Conservation (phyloP, 2,113 vertebrate genomes). For the Saccopteryx bilineata region DNA sequence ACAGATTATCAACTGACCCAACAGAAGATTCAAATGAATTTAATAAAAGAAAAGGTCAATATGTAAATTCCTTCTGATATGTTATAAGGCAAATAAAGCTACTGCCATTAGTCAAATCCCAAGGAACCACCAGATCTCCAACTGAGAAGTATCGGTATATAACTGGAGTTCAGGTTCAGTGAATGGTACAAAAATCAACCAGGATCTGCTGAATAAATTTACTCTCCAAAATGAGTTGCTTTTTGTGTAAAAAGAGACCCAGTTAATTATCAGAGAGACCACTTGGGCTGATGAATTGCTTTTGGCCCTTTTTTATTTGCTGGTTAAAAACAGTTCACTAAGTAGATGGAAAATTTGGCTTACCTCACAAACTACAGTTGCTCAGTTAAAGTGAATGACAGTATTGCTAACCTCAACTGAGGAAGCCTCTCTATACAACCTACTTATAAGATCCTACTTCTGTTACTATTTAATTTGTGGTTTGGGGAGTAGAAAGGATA, state of each 20-base stretch:
- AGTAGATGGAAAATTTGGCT: conserved; percentile 87
- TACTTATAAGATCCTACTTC: conserved; percentile 20
- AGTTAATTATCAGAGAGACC: conserved; percentile 91
- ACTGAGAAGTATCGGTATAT: conserved; percentile 92
- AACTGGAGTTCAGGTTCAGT: conserved; percentile 93
- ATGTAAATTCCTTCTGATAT: conserved; percentile 93
- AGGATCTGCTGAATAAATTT: conserved; percentile 92
- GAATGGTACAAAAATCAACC: conserved; percentile 91
- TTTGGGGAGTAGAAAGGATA: neutral
- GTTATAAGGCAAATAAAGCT: conserved; percentile 94
- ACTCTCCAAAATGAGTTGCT: conserved; percentile 93
- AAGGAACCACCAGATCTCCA: conserved; percentile 91
- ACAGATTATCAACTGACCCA: conserved; percentile 92
- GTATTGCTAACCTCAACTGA: conserved; percentile 48
- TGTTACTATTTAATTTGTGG: conserved; percentile 54
- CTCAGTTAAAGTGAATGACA: conserved; percentile 43
- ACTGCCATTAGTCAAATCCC: conserved; percentile 94
- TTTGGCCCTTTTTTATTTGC: conserved; percentile 91
- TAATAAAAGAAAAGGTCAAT: conserved; percentile 94
- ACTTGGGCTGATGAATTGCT: conserved; percentile 92
- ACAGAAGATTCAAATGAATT: conserved; percentile 92
- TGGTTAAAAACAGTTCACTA: conserved; percentile 94
- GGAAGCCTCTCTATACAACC: conserved; percentile 33
- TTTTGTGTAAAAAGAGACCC: conserved; percentile 90
- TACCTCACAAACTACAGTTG: conserved; percentile 23